Percentiles rank a stretch among this genome's conserved stretches.
phyloP scores from a whole-genome alignment of 2,888 invertebrate species.

The Drosophila emarginata region DNA sequence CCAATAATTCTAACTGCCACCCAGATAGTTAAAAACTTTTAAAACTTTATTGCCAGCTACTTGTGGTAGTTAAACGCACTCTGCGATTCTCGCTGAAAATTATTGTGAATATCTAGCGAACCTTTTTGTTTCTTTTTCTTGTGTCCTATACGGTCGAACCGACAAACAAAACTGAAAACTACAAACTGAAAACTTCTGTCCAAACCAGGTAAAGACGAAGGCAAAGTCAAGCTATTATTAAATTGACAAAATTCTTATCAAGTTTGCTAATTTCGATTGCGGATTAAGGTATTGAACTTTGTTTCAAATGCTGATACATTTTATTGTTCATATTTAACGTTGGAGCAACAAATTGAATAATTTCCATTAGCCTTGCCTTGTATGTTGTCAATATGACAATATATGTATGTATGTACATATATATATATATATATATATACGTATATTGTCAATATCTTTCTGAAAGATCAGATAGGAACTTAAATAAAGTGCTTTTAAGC shows the following conservation, averaged over 20 bases:
- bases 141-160: slow-evolving; percentile 21
- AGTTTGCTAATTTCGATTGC: background rate
- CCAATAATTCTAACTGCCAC: background rate
- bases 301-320: slow-evolving; percentile 9
- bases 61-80: background rate
- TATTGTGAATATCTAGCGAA: background rate
- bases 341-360: background rate
- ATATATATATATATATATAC: background rate
- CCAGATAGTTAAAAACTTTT: background rate
- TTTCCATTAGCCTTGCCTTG: background rate
- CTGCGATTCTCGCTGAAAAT: background rate
- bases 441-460: background rate
- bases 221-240: background rate
- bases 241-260: slow-evolving; percentile 25
- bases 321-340: background rate
- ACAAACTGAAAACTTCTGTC: background rate
- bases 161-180: slow-evolving; percentile 24
- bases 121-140: background rate
- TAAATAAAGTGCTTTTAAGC: background rate
- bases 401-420: background rate
- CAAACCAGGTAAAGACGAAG: background rate
- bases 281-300: slow-evolving; percentile 9
- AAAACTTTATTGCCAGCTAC: slow-evolving; percentile 7
- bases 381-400: background rate
- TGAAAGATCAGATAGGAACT: background rate